A percentile compares a stretch with the other conserved stretches of the same genome.
phyloP scores from a whole-genome alignment of 2,797 vertebrate genomes.

The Remorina albescens region DNA sequence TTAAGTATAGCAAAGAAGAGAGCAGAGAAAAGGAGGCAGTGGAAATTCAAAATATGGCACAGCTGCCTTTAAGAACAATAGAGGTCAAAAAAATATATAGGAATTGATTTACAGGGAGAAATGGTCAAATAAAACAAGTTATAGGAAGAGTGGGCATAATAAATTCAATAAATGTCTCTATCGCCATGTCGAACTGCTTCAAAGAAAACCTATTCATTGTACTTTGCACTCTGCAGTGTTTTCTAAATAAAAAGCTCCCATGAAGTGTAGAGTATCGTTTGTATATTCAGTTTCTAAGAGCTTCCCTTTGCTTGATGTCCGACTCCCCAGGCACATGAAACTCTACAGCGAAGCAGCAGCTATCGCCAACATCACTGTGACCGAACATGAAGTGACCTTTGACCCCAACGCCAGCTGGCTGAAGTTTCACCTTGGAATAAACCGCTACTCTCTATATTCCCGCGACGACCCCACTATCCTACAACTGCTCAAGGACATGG shows the following conservation, averaged over 20 bases:
- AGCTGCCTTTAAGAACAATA: conserved; percentile 26
- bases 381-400: conserved; percentile 77
- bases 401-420: conserved; percentile 90
- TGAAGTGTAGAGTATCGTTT: conserved; percentile 4
- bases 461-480: conserved; percentile 82
- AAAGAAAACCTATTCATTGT: conserved; percentile 18
- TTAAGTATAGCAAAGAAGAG: conserved; percentile 23
- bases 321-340: conserved; percentile 78
- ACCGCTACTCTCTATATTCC: conserved; percentile 88
- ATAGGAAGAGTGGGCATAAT: conserved; percentile 5
- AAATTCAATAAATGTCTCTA: not conserved
- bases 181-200: not conserved
- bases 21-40: conserved; percentile 8
- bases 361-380: conserved; percentile 76
- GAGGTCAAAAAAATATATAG: not conserved
- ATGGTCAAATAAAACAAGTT: conserved; percentile 23
- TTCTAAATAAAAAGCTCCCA: conserved; percentile 36
- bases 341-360: conserved; percentile 75
- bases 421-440: conserved; percentile 94
- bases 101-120: not conserved
- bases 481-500: conserved; percentile 88
- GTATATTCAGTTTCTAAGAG: not conserved
- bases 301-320: not conserved
- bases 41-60: conserved; percentile 4
- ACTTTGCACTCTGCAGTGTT: conserved; percentile 20